Percentiles rank a stretch among this genome's conserved stretches.
These are phyloP conservation scores for Pitta sordida DNA, from an alignment of 2,113 vertebrate genomes.

Conservation along the genomic window DNA sequence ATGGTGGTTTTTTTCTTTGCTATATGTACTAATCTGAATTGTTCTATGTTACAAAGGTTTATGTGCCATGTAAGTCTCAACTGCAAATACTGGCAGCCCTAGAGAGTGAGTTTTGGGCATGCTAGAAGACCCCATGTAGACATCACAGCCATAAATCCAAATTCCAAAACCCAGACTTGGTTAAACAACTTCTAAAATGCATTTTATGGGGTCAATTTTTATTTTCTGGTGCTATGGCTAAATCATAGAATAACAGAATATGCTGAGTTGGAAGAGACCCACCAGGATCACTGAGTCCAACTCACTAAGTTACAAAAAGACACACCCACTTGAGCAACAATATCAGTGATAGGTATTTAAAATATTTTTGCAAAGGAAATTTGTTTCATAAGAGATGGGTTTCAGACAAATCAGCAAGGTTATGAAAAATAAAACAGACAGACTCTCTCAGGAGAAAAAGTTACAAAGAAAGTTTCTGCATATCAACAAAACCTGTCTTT, in stretches of 20 bases:
- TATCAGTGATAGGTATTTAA: too few relatives aligned
- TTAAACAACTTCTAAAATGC: background rate
- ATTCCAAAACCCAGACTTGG: background rate
- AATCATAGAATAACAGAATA: background rate
- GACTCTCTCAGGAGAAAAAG: too few relatives aligned
- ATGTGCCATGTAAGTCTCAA: background rate
- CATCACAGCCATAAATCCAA: background rate
- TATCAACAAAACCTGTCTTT: too few relatives aligned
- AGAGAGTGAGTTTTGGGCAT: background rate
- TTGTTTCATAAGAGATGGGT: too few relatives aligned
- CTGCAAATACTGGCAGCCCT: background rate
- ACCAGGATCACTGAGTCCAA: too few relatives aligned
- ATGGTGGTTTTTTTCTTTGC: background rate
- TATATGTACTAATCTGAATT: background rate
- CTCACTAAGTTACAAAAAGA: too few relatives aligned
- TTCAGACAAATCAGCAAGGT: too few relatives aligned
- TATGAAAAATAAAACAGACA: too few relatives aligned
- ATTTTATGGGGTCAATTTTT: background rate
- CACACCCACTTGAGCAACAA: too few relatives aligned
- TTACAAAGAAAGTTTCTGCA: too few relatives aligned
- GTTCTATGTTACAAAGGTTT: background rate
- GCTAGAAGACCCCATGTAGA: background rate
- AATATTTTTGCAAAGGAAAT: too few relatives aligned
- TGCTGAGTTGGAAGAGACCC: too few relatives aligned
- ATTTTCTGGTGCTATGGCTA: background rate